phyloP scores from a whole-genome alignment of 2,888 invertebrate species.

The Stegana nigrithorax region DNA sequence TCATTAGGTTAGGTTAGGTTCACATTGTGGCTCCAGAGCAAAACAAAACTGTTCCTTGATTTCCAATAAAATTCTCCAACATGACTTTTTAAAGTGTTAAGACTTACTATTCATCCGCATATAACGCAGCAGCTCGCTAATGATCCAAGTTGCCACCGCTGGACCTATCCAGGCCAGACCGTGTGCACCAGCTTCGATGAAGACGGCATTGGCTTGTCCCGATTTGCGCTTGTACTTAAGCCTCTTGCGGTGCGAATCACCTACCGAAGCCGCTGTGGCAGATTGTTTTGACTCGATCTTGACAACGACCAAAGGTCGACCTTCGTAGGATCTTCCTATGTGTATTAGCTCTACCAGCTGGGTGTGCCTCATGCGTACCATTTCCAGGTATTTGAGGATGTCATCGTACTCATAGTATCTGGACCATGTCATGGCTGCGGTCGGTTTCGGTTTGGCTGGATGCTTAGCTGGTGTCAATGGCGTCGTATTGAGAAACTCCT shows the following conservation, averaged over 20 bases:
- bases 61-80: background rate
- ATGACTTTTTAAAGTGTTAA: background rate
- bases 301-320: constrained; percentile 76
- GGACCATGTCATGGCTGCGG: constrained; percentile 73
- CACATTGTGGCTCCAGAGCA: background rate
- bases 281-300: constrained; percentile 72
- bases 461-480: constrained; percentile 20
- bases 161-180: constrained; percentile 85
- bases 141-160: constrained; percentile 80
- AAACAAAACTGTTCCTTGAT: background rate
- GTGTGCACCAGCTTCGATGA: constrained; percentile 84
- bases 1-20: too few species aligned
- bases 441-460: constrained; percentile 25
- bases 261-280: constrained; percentile 39
- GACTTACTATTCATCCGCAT: constrained; percentile 72
- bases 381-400: constrained; percentile 77
- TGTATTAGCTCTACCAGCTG: constrained; percentile 76
- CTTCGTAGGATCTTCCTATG: constrained; percentile 80
- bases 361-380: constrained; percentile 75
- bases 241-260: constrained; percentile 53
- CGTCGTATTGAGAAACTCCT: constrained; percentile 63
- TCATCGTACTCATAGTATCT: constrained; percentile 79
- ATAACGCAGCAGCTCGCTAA: constrained; percentile 76
- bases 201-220: constrained; percentile 78
- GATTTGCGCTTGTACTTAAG: constrained; percentile 67